These are phyloP conservation scores for Stramonita haemastoma DNA, from an alignment of 2,888 invertebrate genomes.

Conservation along the genomic window DNA sequence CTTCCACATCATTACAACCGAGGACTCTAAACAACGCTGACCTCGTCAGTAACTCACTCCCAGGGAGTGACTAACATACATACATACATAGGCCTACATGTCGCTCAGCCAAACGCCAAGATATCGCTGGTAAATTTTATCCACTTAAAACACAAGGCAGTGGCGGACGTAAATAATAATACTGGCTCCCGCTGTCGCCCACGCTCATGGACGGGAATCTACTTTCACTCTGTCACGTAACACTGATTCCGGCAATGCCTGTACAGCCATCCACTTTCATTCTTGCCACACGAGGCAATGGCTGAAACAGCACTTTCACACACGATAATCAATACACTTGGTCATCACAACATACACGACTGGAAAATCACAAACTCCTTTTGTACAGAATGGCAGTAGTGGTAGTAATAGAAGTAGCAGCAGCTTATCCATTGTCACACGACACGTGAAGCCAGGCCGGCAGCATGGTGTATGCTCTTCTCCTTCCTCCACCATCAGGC, in stretches of 20 bases:
- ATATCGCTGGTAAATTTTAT: background rate
- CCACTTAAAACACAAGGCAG: background rate
- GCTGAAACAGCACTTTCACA: background rate
- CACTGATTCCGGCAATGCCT: background rate
- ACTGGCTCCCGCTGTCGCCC: background rate
- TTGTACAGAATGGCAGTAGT: background rate
- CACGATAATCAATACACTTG: background rate
- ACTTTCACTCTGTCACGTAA: background rate
- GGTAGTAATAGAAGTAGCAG: background rate
- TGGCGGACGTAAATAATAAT: background rate
- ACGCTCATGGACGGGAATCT: background rate
- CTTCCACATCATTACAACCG: background rate
- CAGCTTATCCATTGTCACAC: slow-evolving; percentile 10
- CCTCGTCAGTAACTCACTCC: background rate
- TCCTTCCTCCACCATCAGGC: background rate
- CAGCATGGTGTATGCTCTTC: background rate
- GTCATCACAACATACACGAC: background rate
- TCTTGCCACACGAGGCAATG: background rate
- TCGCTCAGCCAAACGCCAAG: background rate
- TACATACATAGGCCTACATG: too few relatives aligned
- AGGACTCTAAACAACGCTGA: background rate
- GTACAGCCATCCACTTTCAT: background rate
- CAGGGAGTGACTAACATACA: background rate
- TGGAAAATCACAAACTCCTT: background rate
- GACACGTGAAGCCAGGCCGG: slow-evolving; percentile 7